Conservation (phyloP, 2,888 invertebrate genomes). For the Lottia scabra region DNA sequence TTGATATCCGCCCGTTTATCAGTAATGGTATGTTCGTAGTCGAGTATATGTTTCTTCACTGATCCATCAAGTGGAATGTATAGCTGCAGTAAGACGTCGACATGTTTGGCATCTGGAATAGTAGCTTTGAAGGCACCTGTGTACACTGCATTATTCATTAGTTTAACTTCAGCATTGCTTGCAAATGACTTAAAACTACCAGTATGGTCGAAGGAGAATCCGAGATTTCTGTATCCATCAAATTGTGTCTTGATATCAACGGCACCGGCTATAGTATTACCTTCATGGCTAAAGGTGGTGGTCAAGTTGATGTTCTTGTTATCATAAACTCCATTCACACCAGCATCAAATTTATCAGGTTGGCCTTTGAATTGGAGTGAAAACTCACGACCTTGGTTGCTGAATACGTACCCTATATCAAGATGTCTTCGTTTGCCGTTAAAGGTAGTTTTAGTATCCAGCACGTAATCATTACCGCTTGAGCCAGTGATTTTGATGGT, state of each 20-base stretch:
- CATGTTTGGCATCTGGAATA: no score
- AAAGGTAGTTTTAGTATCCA: neutral
- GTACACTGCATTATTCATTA: no score
- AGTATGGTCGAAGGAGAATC: slow-evolving; percentile 24
- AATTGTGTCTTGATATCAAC: slow-evolving; percentile 21
- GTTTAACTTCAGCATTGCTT: no score
- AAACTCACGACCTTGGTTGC: neutral
- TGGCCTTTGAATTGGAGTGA: neutral
- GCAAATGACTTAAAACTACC: slow-evolving; percentile 13
- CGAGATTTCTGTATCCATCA: slow-evolving; percentile 17
- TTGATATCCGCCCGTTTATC: neutral
- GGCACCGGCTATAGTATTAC: slow-evolving; percentile 8
- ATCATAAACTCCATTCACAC: neutral
- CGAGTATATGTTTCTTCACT: no score
- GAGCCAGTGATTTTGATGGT: neutral
- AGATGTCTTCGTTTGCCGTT: neutral
- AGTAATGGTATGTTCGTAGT: no score
- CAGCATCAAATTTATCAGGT: neutral
- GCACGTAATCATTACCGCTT: neutral
- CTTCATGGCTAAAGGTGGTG: no score
- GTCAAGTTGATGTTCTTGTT: neutral
- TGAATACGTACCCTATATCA: neutral
- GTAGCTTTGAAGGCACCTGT: no score
- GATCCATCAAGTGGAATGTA: no score
- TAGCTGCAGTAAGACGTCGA: no score